Base-by-base conservation (phyloP, 1,140 invertebrate species). In the Drosophila chauvacae region DNA sequence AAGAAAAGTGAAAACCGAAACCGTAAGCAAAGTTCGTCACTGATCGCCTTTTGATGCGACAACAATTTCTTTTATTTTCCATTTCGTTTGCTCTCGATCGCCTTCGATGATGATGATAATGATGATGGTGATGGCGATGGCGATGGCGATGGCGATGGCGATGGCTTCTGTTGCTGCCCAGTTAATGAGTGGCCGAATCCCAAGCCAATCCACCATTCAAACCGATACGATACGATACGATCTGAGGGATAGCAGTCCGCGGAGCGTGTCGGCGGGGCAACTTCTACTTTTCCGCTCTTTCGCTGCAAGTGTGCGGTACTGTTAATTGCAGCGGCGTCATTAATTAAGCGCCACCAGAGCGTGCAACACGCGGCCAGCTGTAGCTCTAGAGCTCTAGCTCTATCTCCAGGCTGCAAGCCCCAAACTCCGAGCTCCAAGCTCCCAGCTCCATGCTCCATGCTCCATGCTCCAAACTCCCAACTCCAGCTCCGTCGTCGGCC, bases 301-400 rank as follows among this genome's bases (percentile, higher is more conserved):
- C 44, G 69, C 37, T 63, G 74, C 72, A 74, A 85, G 76, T 75
- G 76, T 75, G 69, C 75, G 62, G 48, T 65, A 56, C 69, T 70
- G 64, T 85, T 85, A 85, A 85, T 85, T 85, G 78, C 69, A 73
- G 51, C 53, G 30, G 59, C 81, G 75, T 61, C 85, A 90, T 90
- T 90, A 90, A 90, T 90, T 90, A 90, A 90, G 86, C 81, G 74
- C 53, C 80, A 90, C 55, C 79, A 63, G 68, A 90, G 81, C 85
- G 78, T 90, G 86, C 81, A 85, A 78, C 86, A 90, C 77, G 84
- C 80, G 59, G 77, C 51, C 16, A 51, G 48, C 47, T 50, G 0
- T 47, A 16, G 45, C 45, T n/a, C 16, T 10, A 28, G n/a, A 51
- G 48, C 47, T 50, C 0, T 47, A 16, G 45, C 45, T n/a, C 16